Percentiles rank a stretch among this genome's conserved stretches.
These are phyloP conservation scores for Spodoptera littoralis DNA, from an alignment of 2,888 invertebrate species.

Conservation along the genomic window DNA sequence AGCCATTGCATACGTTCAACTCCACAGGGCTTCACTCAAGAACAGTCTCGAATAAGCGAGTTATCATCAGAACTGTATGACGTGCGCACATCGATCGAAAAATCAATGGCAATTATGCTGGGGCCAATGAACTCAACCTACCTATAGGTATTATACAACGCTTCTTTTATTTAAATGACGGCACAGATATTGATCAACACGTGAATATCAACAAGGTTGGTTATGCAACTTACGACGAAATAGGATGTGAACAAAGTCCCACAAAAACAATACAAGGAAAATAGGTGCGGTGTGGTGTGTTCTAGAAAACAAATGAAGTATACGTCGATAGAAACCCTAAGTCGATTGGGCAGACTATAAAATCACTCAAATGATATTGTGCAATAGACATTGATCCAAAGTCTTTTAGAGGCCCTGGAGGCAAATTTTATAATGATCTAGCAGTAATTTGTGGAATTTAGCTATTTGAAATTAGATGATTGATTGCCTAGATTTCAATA, in stretches of 20 bases:
- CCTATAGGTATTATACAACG: conserved; percentile 14
- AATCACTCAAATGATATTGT: conserved; percentile 34
- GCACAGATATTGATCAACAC: conserved; percentile 11
- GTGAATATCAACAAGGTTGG: conserved; percentile 17
- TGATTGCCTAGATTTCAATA: conserved; percentile 7
- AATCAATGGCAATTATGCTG: conserved; percentile 10
- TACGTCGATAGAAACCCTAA: conserved; percentile 26
- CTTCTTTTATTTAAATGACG: not conserved
- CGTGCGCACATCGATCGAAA: conserved; percentile 21
- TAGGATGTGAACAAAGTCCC: conserved; percentile 36
- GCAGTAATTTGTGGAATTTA: conserved; percentile 12
- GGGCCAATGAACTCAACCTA: conserved; percentile 29
- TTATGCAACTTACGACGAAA: conserved; percentile 15
- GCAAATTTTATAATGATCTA: conserved; percentile 12
- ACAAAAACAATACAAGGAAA: conserved; percentile 47
- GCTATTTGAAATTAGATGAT: conserved; percentile 15
- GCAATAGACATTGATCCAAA: conserved; percentile 33
- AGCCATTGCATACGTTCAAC: conserved; percentile 71
- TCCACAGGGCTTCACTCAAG: conserved; percentile 50
- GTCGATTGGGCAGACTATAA: conserved; percentile 31
- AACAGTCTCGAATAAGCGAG: conserved; percentile 36
- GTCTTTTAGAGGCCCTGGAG: conserved; percentile 25
- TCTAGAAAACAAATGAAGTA: conserved; percentile 38
- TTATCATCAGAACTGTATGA: conserved; percentile 19
- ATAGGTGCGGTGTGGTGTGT: conserved; percentile 35